These are phyloP conservation scores for Actinernus sp. DNA, from an alignment of 92 coral and sea anemone genomes.

Conservation along the genomic window DNA sequence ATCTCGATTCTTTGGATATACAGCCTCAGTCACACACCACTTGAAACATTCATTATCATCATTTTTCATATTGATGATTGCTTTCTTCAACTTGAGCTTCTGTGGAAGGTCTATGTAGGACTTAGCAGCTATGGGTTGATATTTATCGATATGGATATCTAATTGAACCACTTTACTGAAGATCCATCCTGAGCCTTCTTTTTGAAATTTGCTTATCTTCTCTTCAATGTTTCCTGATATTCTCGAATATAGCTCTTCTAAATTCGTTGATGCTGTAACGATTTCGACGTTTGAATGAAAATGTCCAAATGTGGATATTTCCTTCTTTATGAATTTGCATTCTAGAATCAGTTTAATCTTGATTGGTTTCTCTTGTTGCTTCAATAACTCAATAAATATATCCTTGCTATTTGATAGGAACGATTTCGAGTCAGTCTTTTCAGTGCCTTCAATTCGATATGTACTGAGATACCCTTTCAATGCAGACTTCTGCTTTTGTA, in stretches of 20 bases:
- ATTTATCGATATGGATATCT: conserved; percentile 9
- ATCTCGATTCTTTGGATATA: conserved; percentile 28
- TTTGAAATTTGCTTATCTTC: conserved; percentile 14
- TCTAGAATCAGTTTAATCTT: conserved; percentile 2
- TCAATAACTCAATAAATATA: not conserved
- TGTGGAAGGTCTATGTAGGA: conserved; percentile 18
- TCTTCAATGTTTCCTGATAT: conserved; percentile 5
- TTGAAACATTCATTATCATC: conserved; percentile 56
- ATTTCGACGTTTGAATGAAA: not conserved
- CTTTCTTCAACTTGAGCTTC: conserved; percentile 17
- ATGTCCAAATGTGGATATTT: not conserved
- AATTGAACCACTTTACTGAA: conserved; percentile 10
- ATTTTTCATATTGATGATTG: conserved; percentile 53
- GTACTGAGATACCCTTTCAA: not conserved
- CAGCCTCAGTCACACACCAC: conserved; percentile 28
- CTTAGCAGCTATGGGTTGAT: conserved; percentile 13
- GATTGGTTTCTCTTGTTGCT: conserved; percentile 5
- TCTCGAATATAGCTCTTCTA: not conserved
- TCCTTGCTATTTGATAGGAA: not conserved
- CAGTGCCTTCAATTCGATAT: not conserved
- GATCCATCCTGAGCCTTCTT: conserved; percentile 24
- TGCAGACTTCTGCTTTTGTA: too few relatives aligned
- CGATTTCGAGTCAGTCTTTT: not conserved
- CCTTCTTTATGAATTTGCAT: conserved; percentile 11
- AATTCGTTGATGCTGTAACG: conserved; percentile 2